These are phyloP conservation scores for Corythucha ciliata DNA, from an alignment of 2,888 invertebrate species.

Conservation along the genomic window DNA sequence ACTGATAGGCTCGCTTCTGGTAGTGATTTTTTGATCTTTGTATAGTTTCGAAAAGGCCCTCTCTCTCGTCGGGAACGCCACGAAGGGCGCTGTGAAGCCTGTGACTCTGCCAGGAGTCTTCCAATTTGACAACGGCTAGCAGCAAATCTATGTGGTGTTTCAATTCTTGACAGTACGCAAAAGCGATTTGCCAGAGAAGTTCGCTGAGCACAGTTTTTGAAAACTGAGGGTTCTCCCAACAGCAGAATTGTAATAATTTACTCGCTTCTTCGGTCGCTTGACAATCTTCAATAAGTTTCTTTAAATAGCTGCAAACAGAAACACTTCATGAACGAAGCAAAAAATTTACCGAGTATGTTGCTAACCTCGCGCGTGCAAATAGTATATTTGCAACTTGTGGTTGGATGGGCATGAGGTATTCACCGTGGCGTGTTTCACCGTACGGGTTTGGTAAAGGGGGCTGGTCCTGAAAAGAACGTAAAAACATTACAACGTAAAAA, in stretches of 20 bases:
- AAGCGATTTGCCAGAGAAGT: slow-evolving; percentile 81
- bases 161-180: slow-evolving; percentile 89
- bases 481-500: background rate
- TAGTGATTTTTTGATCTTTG: slow-evolving; percentile 86
- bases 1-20: slow-evolving; percentile 93
- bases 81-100: slow-evolving; percentile 80
- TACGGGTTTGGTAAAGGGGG: slow-evolving; percentile 62
- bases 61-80: slow-evolving; percentile 71
- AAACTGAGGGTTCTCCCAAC: slow-evolving; percentile 94
- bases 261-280: slow-evolving; percentile 85
- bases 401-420: slow-evolving; percentile 59
- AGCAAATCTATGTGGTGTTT: slow-evolving; percentile 85
- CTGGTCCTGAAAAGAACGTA: slow-evolving; percentile 41
- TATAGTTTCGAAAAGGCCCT: slow-evolving; percentile 88
- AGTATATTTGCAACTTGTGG: slow-evolving; percentile 70
- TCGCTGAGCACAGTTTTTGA: slow-evolving; percentile 82
- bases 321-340: too few species aligned
- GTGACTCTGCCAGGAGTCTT: slow-evolving; percentile 94
- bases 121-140: slow-evolving; percentile 74
- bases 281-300: slow-evolving; percentile 90
- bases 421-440: slow-evolving; percentile 51
- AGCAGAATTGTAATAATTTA: slow-evolving; percentile 81
- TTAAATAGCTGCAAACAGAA: slow-evolving; percentile 59
- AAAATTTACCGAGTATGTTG: too few species aligned
- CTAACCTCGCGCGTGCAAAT: slow-evolving; percentile 67